These are phyloP conservation scores for Gobio occitaniae DNA, from an alignment of 2,797 vertebrate species.

Conservation along the genomic window DNA sequence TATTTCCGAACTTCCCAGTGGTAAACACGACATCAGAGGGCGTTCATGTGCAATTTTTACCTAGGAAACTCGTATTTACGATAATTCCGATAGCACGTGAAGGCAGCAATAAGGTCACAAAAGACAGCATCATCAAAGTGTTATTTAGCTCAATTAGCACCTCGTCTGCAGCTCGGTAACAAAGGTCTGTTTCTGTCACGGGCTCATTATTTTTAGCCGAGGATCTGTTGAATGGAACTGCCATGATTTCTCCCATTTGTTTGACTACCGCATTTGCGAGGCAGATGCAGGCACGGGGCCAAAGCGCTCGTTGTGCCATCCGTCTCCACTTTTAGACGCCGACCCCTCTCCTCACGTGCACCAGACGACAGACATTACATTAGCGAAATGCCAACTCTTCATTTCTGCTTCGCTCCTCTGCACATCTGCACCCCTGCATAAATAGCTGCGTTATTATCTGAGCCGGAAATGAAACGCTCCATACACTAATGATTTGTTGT, in stretches of 20 bases:
- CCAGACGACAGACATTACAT: slow-evolving; percentile 26
- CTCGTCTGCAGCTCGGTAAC: slow-evolving; percentile 39
- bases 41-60: no score
- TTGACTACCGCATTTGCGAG: slow-evolving; percentile 53
- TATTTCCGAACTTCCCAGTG: no score
- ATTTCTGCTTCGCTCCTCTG: slow-evolving; percentile 28
- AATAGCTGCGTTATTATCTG: slow-evolving; percentile 38
- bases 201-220: slow-evolving; percentile 55
- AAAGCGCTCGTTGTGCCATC: slow-evolving; percentile 29
- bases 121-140: slow-evolving; percentile 57
- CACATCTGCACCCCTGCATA: slow-evolving; percentile 50
- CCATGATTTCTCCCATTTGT: slow-evolving; percentile 53
- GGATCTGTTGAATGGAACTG: slow-evolving; percentile 55
- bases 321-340: slow-evolving; percentile 13
- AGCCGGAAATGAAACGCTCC: slow-evolving; percentile 48
- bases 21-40: no score
- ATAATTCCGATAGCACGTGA: no score
- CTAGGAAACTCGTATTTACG: no score
- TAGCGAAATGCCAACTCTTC: slow-evolving; percentile 39
- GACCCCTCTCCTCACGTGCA: slow-evolving; percentile 19
- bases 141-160: slow-evolving; percentile 63
- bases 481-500: slow-evolving; percentile 33
- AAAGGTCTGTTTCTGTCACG: slow-evolving; percentile 34
- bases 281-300: slow-evolving; percentile 40
- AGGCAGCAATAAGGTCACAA: slow-evolving; percentile 59